Base-by-base conservation (phyloP, 1,140 invertebrate genomes). In the Leguminivora glycinivorella region DNA sequence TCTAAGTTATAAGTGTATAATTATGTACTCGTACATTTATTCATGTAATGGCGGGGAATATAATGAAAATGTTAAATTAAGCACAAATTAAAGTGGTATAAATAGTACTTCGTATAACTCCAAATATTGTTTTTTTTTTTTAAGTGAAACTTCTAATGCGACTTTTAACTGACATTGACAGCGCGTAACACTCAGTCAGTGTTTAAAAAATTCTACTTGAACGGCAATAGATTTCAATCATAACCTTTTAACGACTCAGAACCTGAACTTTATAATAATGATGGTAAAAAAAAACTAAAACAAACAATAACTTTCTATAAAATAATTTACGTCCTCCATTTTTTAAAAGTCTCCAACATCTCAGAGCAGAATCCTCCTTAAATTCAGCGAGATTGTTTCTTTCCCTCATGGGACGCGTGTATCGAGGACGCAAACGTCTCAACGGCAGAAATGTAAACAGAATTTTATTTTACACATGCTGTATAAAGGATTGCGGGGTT, bases 401-500 rank as follows among this genome's bases (percentile, higher is more conserved):
- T 17, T 17, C 14, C 17, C 58, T 10, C 58, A 10, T 63, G 58
- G 58, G 58, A 29, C 12, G 26, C 5, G 25, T 14, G 26, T 63
- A 63, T 63, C 58, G 58, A 63, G 25, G 24, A 58, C 56, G 17
- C 58, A n/a, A 31, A 17, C 56, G 56, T 26, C 19, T 14, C n/a
- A 7, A 29, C 26, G 6, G 58, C 25, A 17, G n/a, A 63, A 60
- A 63, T 63, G 34, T 63, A 63, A 63, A 63, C 26, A 29, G 58
- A 29, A 63, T 63, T 63, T 63, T 34, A 63, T 63, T 63, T 17
- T 14, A 29, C 26, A 31, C 58, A 63, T n/a, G 25, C 14, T 60
- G 24, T 29, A 52, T 63, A 63, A 26, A 63, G 58, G 58, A 63
- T 29, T 63, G 58, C 25, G 17, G 58, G 58, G 25, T 63, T 63